Percentiles rank a stretch among this genome's conserved stretches.
phyloP scores from a whole-genome alignment of 2,888 invertebrate genomes.

The Drosophila parthenogenetica region DNA sequence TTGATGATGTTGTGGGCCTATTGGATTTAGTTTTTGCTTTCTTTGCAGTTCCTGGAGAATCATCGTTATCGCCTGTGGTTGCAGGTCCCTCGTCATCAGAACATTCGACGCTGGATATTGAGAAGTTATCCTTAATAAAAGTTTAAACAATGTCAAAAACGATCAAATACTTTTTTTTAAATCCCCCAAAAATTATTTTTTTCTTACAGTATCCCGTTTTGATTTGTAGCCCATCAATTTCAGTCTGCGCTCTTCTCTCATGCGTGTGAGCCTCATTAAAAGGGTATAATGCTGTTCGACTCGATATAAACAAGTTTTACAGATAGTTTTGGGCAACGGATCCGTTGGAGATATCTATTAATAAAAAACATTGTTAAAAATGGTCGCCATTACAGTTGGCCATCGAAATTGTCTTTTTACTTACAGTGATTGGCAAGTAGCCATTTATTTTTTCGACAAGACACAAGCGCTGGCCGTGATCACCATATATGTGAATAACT shows the following conservation, averaged over 20 bases:
- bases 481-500: constrained; percentile 93
- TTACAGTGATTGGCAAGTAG: constrained; percentile 92
- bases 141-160: background rate
- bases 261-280: constrained; percentile 80
- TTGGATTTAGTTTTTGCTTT: constrained; percentile 28
- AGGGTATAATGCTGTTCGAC: constrained; percentile 87
- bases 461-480: constrained; percentile 90
- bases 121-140: constrained; percentile 44
- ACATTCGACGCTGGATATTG: constrained; percentile 67
- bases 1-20: constrained; percentile 31
- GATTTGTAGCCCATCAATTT: constrained; percentile 55
- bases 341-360: constrained; percentile 88
- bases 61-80: constrained; percentile 21
- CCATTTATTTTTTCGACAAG: constrained; percentile 92
- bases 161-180: background rate
- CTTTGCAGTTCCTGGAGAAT: constrained; percentile 13
- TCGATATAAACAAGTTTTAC: constrained; percentile 87
- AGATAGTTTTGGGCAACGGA: constrained; percentile 90
- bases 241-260: constrained; percentile 73
- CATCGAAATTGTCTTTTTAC: constrained; percentile 51
- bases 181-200: too few species aligned
- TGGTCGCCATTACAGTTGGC: too few species aligned
- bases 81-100: constrained; percentile 72
- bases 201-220: constrained; percentile 43
- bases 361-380: background rate